These are phyloP conservation scores for Ormyrus labotus DNA, from an alignment of 2,888 invertebrate genomes.

Conservation along the genomic window DNA sequence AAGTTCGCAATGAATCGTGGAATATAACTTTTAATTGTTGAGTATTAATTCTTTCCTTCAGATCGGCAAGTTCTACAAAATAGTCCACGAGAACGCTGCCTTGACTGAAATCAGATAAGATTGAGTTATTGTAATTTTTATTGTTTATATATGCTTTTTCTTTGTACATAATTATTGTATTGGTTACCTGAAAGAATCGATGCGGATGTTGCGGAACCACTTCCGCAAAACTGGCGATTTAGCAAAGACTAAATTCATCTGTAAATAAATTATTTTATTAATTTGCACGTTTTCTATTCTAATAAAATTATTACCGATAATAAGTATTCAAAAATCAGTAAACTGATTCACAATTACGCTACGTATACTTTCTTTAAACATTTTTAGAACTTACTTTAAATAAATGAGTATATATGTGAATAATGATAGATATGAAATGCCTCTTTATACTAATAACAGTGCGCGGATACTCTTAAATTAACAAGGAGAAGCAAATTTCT, in stretches of 20 bases:
- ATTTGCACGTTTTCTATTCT: no score
- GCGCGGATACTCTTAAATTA: no score
- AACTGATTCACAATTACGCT: not conserved
- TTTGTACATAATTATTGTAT: conserved; percentile 15
- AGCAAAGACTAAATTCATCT: conserved; percentile 90
- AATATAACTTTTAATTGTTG: conserved; percentile 78
- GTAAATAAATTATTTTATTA: conserved; percentile 66
- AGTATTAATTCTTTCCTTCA: conserved; percentile 78
- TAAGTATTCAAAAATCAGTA: not conserved
- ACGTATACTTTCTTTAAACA: not conserved
- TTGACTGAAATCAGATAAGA: conserved; percentile 77
- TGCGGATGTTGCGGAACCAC: conserved; percentile 90
- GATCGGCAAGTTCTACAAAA: conserved; percentile 88
- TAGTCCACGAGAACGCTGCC: conserved; percentile 94
- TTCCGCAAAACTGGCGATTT: conserved; percentile 85
- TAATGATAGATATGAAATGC: no score
- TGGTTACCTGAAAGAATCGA: conserved; percentile 86
- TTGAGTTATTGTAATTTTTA: no score
- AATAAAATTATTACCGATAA: no score
- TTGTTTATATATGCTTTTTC: not conserved
- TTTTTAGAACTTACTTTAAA: no score
- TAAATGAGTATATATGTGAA: no score
- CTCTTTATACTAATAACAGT: no score
- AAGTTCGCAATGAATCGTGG: conserved; percentile 80
- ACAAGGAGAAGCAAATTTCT: no score